A percentile compares a stretch with the other conserved stretches of the same genome.
phyloP scores from a whole-genome alignment of 2,113 vertebrate species.

The Platycercus adscitus region DNA sequence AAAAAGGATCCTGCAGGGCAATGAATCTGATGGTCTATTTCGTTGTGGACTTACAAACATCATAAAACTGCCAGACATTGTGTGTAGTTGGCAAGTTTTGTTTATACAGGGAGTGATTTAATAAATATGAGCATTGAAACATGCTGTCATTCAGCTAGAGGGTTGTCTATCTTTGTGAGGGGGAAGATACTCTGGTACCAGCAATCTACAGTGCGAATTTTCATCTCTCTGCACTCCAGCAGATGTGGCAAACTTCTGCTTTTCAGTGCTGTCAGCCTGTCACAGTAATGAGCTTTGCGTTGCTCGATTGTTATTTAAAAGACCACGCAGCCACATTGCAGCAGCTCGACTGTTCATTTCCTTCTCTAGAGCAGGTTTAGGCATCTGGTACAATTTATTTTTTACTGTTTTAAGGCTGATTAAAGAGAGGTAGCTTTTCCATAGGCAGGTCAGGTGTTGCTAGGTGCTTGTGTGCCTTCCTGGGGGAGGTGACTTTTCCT shows the following conservation, averaged over 20 bases:
- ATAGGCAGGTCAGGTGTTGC: background rate
- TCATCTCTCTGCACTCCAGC: background rate
- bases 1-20: background rate
- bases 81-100: background rate
- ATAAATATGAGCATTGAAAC: background rate
- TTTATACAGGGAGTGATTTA: slow-evolving; percentile 29
- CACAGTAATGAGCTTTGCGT: slow-evolving; percentile 18
- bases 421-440: background rate
- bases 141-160: background rate
- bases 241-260: background rate
- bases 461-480: background rate
- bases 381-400: background rate
- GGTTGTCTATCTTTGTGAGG: background rate
- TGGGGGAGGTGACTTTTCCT: background rate
- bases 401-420: background rate
- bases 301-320: background rate
- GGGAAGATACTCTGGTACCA: background rate
- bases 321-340: background rate
- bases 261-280: slow-evolving; percentile 9
- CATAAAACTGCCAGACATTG: background rate
- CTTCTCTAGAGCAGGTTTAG: background rate
- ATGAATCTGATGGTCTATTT: background rate
- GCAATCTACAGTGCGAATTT: background rate
- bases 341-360: background rate
- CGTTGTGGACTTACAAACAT: background rate